Evolutionary conservation across 2,113 vertebrate species (phyloP), one percentile per base, ranked within the genome.

Genomic region (Okapia johnstoni): DNA sequence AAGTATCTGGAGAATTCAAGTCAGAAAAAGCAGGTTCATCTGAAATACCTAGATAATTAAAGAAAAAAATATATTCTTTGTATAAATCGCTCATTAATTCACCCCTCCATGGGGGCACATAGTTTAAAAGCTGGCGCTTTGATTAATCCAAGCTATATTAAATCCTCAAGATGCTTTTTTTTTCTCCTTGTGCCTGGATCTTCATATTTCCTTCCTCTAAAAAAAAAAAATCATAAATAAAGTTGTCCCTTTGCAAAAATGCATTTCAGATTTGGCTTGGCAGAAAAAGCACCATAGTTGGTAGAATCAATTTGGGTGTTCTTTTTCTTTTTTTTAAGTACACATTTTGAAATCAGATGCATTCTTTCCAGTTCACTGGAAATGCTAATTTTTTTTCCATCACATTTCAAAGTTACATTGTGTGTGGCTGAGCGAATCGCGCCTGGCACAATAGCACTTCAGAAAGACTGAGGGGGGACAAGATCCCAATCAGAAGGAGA

Each of bases 31-130:
- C 96, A 90, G 16, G 58, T 87, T 96, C 76, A 11, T 97, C 94
- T 92, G 96, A 95, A 98, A 98, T 97, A 97, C 94, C 96, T 96
- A 97, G 97, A 96, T 98, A 98, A 97, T 97, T 97, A 96, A 98
- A 96, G 87, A 93, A 98, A 98, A 97, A 98, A 94, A 97, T 97
- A 95, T 94, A 97, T 98, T 97, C 97, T 88, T 88, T 88, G 96
- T 95, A 98, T 97, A 97, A 97, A 96, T 94, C 48, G 80, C 92
- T 97, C 96, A 97, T 98, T 95, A 98, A 97, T 97, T 97, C 96
- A 57, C 92, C 95, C 93, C 90, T 96, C 92, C 57, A 76, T 92
- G 90, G 95, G 96, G 90, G 90, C 88, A 48, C 55, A 28, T 28
- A 21, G 97, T 94, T 90, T 92, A 97, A 95, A 97, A 94, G 97